Evolutionary conservation across 1,140 invertebrate species (phyloP), one percentile per base, ranked within the genome.

Genomic region (Trachymyrmex septentrionalis): DNA sequence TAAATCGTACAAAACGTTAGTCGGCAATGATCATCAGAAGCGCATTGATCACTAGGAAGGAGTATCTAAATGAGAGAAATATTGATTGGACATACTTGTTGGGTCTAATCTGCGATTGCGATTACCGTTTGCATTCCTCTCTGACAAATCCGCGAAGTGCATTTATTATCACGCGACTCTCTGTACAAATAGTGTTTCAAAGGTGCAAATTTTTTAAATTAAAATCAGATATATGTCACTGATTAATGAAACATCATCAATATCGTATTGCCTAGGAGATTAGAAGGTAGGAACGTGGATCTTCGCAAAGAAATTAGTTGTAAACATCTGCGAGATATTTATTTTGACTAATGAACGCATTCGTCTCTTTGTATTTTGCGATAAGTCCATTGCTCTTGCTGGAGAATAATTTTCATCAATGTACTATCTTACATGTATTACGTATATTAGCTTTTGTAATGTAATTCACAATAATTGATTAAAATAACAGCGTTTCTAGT

Each of bases 191-290:
- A 59, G 38, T 48, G 34, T 71, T 69, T 69, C 30, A 53, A 48
- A 71, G 30, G 4, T 12, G 53, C 19, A 12, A 59, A 21, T 72
- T 72, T 81, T 63, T 59, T 16, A 59, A 82, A 48, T 72, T 27
- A 27, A 82, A 82, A 59, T 73, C 80, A 48, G 34, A 72, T 59
- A 48, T 38, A 55, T 14, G 38, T 30, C 34, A 30, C 71, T 82
- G 80, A 82, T 82, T 73, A 73, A 82, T 82, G 71, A 82, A 57
- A 24, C 27, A 24, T 53, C 67, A 81, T 81, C 78, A 81, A 81
- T 81, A 81, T 81, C 78, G 50, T 44, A 81, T 71, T 57, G 78
- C 53, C 24, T 82, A 44, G 44, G 19, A 16, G 48, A 80, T 80
- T 67, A 34, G 14, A 69, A 82, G 53, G 10, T 44, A 19, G 19